These are phyloP conservation scores for Eira barbara DNA, from an alignment of 2,113 vertebrate genomes.

Conservation along the genomic window DNA sequence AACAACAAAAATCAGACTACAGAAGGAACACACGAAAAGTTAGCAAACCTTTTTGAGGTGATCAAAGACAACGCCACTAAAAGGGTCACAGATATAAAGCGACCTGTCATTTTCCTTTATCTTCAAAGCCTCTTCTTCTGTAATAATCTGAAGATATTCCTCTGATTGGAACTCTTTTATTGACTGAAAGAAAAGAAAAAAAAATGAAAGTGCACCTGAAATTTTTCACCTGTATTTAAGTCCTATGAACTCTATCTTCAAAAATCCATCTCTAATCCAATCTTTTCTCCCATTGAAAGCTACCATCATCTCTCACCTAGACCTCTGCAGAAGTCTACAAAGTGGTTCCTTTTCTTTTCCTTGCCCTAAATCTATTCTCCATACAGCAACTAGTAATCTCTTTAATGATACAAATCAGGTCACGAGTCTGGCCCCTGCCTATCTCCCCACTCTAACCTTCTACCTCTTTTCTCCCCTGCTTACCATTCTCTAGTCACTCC, in stretches of 20 bases:
- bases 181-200: slow-evolving; percentile 86
- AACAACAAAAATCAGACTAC: not conserved
- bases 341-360: not conserved
- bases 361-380: not conserved
- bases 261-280: slow-evolving; percentile 11
- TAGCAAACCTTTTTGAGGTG: slow-evolving; percentile 91
- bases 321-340: not conserved
- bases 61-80: slow-evolving; percentile 87
- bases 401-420: not conserved
- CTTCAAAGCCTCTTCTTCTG: slow-evolving; percentile 85
- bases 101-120: slow-evolving; percentile 93
- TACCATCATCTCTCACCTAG: not conserved
- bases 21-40: not conserved
- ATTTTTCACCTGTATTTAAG: not conserved
- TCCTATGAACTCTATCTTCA: not conserved
- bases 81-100: slow-evolving; percentile 94
- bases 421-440: not conserved
- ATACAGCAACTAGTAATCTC: not conserved
- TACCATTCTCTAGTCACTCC: not conserved
- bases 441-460: not conserved
- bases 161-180: slow-evolving; percentile 95
- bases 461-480: not conserved
- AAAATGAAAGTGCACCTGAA: slow-evolving; percentile 1
- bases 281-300: not conserved
- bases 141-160: slow-evolving; percentile 90